Evolutionary conservation across 2,113 vertebrate species (phyloP), one percentile per base, ranked within the genome.

Genomic region (Stictonetta naevosa): DNA sequence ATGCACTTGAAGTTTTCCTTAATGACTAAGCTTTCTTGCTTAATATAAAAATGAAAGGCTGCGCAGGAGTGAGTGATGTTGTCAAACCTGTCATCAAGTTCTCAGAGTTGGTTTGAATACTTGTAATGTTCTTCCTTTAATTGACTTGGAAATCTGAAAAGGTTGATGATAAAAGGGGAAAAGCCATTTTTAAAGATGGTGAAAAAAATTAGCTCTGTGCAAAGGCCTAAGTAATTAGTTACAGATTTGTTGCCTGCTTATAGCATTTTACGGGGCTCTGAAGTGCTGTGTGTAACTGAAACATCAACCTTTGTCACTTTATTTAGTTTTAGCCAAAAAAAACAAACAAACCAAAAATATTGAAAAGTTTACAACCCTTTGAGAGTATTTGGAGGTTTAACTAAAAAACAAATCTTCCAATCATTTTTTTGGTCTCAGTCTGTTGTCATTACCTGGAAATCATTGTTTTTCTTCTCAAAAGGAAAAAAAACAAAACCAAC

Each of bases 1-100:
- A 93, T 86, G 66, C 90, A 69, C 90, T 84, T 86, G 66, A 88
- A 95, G 76, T 88, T 95, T 91, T 92, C 86, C 86, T 93, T 91
- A 95, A 88, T 95, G 92, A 96, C 88, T 94, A 82, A 94, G 92
- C 83, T 84, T 96, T 89, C 71, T 89, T 95, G 77, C 81, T 77
- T 96, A 75, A 91, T 95, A 92, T 76, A 81, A 94, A 95, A 96
- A 91, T 58, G 77, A 96, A 91, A 58, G 88, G 75, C 86, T 94
- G 95, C 0, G 59, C 90, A 90, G 90, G 90, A 96, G 93, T 67
- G 88, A 96, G 77, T 38, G 20, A 16, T 97, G 96, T 96, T 96
- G 93, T 96, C 95, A 96, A 96, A 97, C 95, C 83, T 94, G 95
- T 96, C 93, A 93, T 76, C 83, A 5, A 38, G 86, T 96, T 95